Conservation (phyloP, 2,888 invertebrate species). For the Polydrusus pterygomalis region DNA sequence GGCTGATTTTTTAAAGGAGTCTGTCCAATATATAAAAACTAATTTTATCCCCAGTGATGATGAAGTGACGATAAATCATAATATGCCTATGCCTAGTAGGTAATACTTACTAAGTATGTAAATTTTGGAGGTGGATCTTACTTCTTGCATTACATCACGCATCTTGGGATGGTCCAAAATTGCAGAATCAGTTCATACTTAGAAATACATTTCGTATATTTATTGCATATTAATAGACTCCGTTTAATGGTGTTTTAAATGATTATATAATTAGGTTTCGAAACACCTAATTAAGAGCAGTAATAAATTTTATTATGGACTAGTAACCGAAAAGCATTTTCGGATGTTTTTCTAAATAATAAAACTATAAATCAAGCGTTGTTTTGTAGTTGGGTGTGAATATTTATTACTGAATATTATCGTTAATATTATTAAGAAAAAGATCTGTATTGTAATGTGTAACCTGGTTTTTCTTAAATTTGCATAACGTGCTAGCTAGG, state of each 20-base stretch:
- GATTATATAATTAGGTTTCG: conserved; percentile 4
- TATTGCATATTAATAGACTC: not conserved
- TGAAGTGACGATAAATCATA: too few relatives aligned
- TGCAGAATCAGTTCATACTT: not conserved
- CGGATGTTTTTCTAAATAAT: not conserved
- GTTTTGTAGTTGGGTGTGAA: conserved; percentile 13
- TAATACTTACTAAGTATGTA: too few relatives aligned
- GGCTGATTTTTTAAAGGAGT: too few relatives aligned
- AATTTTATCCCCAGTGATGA: too few relatives aligned
- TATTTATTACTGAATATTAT: not conserved
- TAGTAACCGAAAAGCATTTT: not conserved
- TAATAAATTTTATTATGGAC: conserved; percentile 5
- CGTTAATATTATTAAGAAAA: not conserved
- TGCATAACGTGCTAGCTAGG: too few relatives aligned
- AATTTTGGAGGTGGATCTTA: not conserved
- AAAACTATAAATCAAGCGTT: not conserved
- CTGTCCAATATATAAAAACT: too few relatives aligned
- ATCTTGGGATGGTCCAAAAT: not conserved
- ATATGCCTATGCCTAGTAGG: too few relatives aligned
- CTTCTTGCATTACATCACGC: not conserved
- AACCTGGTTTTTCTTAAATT: not conserved
- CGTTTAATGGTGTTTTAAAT: not conserved
- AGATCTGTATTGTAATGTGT: not conserved
- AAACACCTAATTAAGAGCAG: conserved; percentile 1
- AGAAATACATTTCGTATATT: conserved; percentile 1